Evolutionary conservation across 2,888 invertebrate species (phyloP), one percentile per base, ranked within the genome.

Genomic region (Chydorus sphaericus): DNA sequence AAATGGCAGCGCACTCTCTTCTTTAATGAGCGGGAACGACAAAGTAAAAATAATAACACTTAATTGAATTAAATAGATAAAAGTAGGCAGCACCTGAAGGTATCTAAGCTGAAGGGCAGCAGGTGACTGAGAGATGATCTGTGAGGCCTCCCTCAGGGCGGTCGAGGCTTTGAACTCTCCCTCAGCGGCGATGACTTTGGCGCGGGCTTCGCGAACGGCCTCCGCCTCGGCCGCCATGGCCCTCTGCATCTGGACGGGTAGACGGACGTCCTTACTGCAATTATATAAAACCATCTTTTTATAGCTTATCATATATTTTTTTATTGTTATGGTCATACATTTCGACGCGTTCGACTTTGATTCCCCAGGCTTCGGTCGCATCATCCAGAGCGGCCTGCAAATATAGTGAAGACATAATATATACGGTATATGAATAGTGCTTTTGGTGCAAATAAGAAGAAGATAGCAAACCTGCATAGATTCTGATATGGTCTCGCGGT

Each of bases 181-280:
- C 68, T 94, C 93, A 4, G 94, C 94, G n/a, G 66, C 63, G 59
- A 64, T 66, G 62, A 75, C 76, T 75, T 93, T 91, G 59, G 90
- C 92, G 23, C 91, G 78, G 11, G 92, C 92, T 69, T 93, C 92
- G 37, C 92, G 77, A 0, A 91, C 85, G 0, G 92, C 92, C 65
- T 93, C 92, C 0, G 92, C 93, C 70, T 93, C 93, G 1, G 92
- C 92, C 0, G 93, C 93, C 93, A 93, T 93, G 0, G 92, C 92
- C 55, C 92, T 77, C 69, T 93, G 93, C 55, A 93, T 74, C 69
- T 91, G 91, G 28, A 92, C 83, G 0, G 93, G 93, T 58, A 93
- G 74, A 59, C 93, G 82, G 4, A 92, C 90, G 68, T 93, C 93
- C 70, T 93, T 93, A 62, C 92, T 92, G 74, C 63, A 71, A 68